A percentile compares a stretch with the other conserved stretches of the same genome.
These are phyloP conservation scores for Melanotus villosus DNA, from an alignment of 2,888 invertebrate species.

Conservation along the genomic window DNA sequence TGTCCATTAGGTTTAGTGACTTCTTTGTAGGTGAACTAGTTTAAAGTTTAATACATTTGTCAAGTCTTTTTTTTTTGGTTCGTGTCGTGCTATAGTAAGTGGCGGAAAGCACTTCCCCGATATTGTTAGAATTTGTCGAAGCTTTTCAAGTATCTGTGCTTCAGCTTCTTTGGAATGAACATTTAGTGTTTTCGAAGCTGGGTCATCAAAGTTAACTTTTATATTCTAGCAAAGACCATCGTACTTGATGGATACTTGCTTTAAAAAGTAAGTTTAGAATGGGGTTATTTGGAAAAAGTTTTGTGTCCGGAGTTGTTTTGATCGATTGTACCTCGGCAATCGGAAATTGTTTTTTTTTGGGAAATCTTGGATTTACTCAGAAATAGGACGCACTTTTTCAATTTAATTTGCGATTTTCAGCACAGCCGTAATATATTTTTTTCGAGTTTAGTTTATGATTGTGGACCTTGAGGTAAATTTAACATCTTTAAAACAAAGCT, in stretches of 20 bases:
- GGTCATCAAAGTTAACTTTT: conserved; percentile 10
- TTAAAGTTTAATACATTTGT: conserved; percentile 16
- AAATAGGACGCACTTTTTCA: no score
- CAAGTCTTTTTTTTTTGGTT: conserved; percentile 9
- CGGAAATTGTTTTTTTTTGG: no score
- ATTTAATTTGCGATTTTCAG: no score
- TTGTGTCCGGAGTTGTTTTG: neutral
- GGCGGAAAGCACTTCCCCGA: neutral
- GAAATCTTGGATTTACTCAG: no score
- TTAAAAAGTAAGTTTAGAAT: neutral
- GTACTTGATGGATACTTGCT: neutral
- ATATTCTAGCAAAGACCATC: neutral
- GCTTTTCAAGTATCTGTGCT: conserved; percentile 1
- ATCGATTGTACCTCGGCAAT: neutral
- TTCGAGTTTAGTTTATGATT: no score
- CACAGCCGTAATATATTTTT: no score
- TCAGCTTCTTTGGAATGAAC: conserved; percentile 3
- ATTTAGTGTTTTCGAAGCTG: neutral
- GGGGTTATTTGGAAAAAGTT: neutral
- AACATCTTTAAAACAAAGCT: no score
- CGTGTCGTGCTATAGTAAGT: neutral
- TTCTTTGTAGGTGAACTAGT: neutral
- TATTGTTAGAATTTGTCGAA: conserved; percentile 11
- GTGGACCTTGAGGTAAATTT: no score
- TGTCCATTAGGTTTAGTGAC: neutral